These are phyloP conservation scores for Chelon labrosus DNA, from an alignment of 2,797 vertebrate species.

Conservation along the genomic window DNA sequence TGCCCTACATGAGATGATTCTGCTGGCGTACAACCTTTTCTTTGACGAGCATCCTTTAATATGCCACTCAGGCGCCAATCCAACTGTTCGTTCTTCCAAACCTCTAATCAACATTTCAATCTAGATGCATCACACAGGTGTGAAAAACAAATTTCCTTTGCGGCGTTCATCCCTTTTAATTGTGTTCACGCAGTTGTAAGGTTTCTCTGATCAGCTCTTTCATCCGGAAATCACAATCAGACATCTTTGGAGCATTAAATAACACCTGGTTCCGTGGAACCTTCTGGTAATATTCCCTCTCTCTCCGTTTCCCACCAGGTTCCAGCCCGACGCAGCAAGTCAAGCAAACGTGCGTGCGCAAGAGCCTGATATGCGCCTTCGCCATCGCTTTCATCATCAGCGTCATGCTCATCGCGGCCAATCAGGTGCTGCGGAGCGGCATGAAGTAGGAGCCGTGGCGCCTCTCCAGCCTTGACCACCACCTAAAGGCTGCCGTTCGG, in stretches of 20 bases:
- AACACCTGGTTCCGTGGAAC: conserved; percentile 24
- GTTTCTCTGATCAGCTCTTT: conserved; percentile 49
- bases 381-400: conserved; percentile 99
- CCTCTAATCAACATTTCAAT: conserved; percentile 61
- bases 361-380: conserved; percentile 98
- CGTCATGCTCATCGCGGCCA: conserved; percentile 98
- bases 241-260: conserved; percentile 52
- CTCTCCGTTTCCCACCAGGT: conserved; percentile 46
- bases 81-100: conserved; percentile 56
- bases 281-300: conserved; percentile 3
- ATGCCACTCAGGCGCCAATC: conserved; percentile 34
- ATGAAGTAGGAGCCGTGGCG: conserved; percentile 89
- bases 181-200: conserved; percentile 45
- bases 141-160: conserved; percentile 52
- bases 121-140: conserved; percentile 49
- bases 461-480: conserved; percentile 50
- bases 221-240: conserved; percentile 56
- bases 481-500: conserved; percentile 42
- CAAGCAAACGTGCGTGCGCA: conserved; percentile 97
- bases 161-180: conserved; percentile 33
- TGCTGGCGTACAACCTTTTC: not conserved
- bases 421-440: conserved; percentile 97
- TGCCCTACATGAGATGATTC: not conserved
- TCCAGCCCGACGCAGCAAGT: conserved; percentile 97
- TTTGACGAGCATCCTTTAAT: conserved; percentile 17